Percentiles rank a stretch among this genome's conserved stretches.
Evolutionary conservation across 2,113 vertebrate species (phyloP).

Genomic region (Ictidomys tridecemlineatus): DNA sequence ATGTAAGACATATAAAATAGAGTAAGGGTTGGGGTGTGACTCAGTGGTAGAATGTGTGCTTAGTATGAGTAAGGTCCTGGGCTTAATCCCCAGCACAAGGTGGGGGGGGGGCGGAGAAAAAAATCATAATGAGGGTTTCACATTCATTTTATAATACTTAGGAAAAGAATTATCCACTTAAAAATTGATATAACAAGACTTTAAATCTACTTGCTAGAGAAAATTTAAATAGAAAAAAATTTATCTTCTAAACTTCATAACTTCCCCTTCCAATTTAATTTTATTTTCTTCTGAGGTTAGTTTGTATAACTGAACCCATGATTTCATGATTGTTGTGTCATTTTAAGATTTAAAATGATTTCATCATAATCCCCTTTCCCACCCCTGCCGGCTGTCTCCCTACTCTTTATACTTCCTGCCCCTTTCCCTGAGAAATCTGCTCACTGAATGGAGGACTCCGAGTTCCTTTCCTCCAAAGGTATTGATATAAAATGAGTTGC

Average conservation of each 20-base stretch:
- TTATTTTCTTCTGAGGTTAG: conserved; percentile 31
- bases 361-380: neutral
- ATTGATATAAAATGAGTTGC: conserved; percentile 19
- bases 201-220: conserved; percentile 36
- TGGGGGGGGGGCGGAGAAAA: no score
- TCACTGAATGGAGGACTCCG: conserved; percentile 39
- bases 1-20: conserved; percentile 62
- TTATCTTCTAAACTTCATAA: conserved; percentile 34
- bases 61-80: neutral
- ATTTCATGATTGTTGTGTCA: neutral
- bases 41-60: neutral
- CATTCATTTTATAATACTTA: conserved; percentile 32
- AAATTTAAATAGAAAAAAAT: conserved; percentile 53
- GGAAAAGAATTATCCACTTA: conserved; percentile 47
- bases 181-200: conserved; percentile 7
- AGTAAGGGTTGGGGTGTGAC: neutral
- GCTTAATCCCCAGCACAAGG: neutral
- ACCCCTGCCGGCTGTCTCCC: conserved; percentile 50
- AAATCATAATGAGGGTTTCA: neutral
- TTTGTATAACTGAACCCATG: neutral
- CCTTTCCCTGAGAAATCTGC: conserved; percentile 77
- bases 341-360: conserved; percentile 33
- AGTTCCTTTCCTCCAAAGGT: conserved; percentile 49
- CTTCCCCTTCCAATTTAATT: neutral
- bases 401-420: neutral